phyloP scores from a whole-genome alignment of 2,797 vertebrate genomes.

The Galaxias olidus region DNA sequence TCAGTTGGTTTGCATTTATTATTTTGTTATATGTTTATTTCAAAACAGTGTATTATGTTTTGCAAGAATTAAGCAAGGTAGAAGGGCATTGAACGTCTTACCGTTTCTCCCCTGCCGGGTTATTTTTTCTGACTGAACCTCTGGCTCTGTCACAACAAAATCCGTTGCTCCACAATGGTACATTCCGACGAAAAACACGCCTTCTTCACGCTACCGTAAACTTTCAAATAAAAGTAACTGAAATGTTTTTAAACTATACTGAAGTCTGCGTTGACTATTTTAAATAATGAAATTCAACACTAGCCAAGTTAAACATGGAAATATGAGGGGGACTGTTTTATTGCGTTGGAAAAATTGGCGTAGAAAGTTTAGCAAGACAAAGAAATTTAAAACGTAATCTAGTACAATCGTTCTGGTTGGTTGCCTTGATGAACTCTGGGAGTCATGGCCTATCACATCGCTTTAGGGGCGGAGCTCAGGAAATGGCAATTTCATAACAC shows the following conservation, averaged over 20 bases:
- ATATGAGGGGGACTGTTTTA: too few species aligned
- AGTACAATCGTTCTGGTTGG: too few species aligned
- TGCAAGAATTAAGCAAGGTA: conserved; percentile 3
- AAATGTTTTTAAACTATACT: not conserved
- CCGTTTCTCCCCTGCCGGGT: conserved; percentile 66
- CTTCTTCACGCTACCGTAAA: conserved; percentile 39
- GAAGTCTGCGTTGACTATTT: too few species aligned
- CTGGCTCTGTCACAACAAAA: conserved; percentile 65
- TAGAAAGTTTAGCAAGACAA: too few species aligned
- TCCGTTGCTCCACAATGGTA: conserved; percentile 64
- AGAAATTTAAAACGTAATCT: too few species aligned
- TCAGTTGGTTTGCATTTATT: fast-evolving
- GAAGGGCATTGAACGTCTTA: conserved; percentile 39
- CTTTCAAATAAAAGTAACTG: not conserved
- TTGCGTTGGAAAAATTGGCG: too few species aligned
- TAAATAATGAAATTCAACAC: too few species aligned
- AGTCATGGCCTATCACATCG: conserved; percentile 30
- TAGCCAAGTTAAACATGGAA: too few species aligned
- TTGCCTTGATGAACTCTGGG: not conserved
- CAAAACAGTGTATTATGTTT: not conserved
- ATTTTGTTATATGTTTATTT: not conserved
- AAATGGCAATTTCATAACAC: not conserved
- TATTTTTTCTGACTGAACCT: conserved; percentile 33
- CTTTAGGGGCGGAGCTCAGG: conserved; percentile 22
- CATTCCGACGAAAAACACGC: conserved; percentile 55